Conservation (phyloP, 2,113 vertebrate species). For the Tachuris rubrigastra region DNA sequence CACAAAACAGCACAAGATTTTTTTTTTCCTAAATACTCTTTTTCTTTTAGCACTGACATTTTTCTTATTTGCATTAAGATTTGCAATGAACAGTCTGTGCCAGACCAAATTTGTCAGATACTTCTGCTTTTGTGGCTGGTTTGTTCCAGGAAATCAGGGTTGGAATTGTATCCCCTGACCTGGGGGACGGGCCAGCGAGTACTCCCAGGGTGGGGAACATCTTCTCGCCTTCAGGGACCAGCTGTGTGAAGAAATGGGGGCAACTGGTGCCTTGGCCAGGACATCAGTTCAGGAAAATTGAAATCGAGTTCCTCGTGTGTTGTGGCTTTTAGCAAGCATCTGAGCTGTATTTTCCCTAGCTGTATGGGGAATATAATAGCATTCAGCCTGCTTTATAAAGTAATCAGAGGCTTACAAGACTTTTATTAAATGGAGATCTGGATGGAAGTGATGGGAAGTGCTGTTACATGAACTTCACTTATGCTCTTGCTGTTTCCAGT, state of each 20-base stretch:
- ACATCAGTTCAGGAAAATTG: background rate
- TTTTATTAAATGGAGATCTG: background rate
- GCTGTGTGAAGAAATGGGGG: background rate
- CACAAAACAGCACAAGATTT: conserved; percentile 53
- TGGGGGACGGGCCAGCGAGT: background rate
- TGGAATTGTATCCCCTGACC: background rate
- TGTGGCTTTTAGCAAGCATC: background rate
- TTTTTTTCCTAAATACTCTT: conserved; percentile 40
- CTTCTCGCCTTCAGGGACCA: background rate
- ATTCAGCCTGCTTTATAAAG: background rate
- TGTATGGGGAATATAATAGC: background rate
- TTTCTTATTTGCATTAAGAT: conserved; percentile 65
- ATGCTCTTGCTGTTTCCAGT: background rate
- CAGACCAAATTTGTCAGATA: conserved; percentile 52
- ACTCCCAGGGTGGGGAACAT: background rate
- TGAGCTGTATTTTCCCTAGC: background rate
- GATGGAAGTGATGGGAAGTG: background rate
- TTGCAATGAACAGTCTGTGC: conserved; percentile 52
- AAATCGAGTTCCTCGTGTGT: background rate
- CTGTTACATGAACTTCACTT: rapidly evolving
- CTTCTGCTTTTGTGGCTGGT: conserved; percentile 7
- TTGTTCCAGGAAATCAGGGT: background rate
- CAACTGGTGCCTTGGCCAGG: background rate
- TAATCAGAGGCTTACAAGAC: background rate
- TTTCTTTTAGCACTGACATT: conserved; percentile 64